Base-by-base conservation (phyloP, 2,797 vertebrate genomes). In the Tamandua tetradactyla region DNA sequence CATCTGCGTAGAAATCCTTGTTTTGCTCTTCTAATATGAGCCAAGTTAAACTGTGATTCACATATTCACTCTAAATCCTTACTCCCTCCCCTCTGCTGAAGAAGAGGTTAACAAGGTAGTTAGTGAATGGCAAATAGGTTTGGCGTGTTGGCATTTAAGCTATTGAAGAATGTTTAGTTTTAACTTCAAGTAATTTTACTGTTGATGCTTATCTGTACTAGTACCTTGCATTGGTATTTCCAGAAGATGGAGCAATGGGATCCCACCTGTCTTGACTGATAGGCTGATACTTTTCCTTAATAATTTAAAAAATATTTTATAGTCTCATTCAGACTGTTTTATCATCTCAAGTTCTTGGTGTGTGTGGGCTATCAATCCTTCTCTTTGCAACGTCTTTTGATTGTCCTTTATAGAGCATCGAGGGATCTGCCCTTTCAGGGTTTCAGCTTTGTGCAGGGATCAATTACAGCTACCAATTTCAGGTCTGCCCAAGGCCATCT, bases 41-140 rank as follows among this genome's bases (percentile, higher is more conserved):
- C 97, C 97, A 98, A 97, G 81, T 88, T 86, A 93, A 87, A 93
- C 23, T 87, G 1, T 98, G 98, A 98, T 96, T 98, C 98, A 98
- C 96, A 91, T 76, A 80, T 87, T 96, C 97, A 97, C 96, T 97
- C 97, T 97, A 97, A 97, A 97, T 96, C 96, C 82, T 96, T 97
- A 97, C 89, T 98, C 96, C 87, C 52, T 55, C 52, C 52, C 89
- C 89, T 97, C 76, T 91, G 91, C 97, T 96, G 97, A 95, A 74
- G 97, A 97, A 98, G 96, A 68, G 96, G 96, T n/a, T 97, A 98
- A 96, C 91, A 96, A 97, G 92, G 82, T 91, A 9, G 96, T 93
- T 91, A 9, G 96, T 93, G 97, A 98, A 97, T 96, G 94, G 93
- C 93, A 96, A 93, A 91, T 22, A 91, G 97, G 87, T 94, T 93